Evolutionary conservation across 2,113 vertebrate species (phyloP).

Genomic region (Mormyrus iriodes): DNA sequence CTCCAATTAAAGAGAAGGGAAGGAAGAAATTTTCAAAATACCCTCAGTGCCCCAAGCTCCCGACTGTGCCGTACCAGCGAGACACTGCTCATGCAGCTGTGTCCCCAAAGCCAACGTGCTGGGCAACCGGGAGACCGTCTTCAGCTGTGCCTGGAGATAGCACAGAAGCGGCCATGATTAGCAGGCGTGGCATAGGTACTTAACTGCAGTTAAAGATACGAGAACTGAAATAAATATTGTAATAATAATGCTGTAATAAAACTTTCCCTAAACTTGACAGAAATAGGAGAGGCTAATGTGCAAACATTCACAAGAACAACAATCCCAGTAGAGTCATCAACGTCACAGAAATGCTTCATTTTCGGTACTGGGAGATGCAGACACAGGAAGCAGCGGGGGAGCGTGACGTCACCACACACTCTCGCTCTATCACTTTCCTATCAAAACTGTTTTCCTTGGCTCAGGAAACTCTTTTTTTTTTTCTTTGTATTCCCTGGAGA

Average conservation of each 20-base stretch:
- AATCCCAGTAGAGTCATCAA: not conserved
- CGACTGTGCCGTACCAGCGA: not conserved
- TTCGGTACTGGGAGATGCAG: conserved; percentile 25
- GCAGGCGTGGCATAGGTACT: not conserved
- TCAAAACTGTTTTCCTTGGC: conserved; percentile 55
- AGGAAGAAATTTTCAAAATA: not conserved
- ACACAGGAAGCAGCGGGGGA: not conserved
- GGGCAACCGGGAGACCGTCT: not conserved
- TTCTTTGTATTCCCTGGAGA: conserved; percentile 37
- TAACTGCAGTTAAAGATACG: too few relatives aligned
- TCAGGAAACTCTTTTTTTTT: conserved; percentile 34
- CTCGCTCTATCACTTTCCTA: conserved; percentile 52
- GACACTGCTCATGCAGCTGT: not conserved
- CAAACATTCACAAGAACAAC: too few relatives aligned
- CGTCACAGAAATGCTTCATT: not conserved
- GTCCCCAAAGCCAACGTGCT: not conserved
- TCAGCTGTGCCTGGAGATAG: not conserved
- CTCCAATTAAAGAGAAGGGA: not conserved
- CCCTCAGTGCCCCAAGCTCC: not conserved
- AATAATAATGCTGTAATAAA: not conserved
- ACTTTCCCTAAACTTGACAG: not conserved
- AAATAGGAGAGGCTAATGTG: not conserved
- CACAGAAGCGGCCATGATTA: not conserved
- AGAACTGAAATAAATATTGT: not conserved
- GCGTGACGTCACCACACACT: conserved; percentile 49